Base-by-base conservation (phyloP, 2,888 invertebrate species). In the Parnassius apollo region DNA sequence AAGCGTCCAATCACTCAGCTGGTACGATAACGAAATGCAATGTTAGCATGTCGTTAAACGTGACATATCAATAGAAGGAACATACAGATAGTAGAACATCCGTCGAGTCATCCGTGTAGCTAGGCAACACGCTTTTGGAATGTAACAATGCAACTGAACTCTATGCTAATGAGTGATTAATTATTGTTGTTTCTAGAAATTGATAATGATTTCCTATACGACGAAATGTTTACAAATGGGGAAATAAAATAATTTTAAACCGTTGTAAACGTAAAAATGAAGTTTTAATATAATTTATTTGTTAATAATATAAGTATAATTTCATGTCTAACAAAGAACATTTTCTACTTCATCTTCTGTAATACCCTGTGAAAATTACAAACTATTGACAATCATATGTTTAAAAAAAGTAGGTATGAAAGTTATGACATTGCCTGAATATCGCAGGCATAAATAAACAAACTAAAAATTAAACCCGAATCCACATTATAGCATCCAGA, bases 1-100 rank as follows among this genome's bases (percentile, higher is more conserved):
- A 75, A 75, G 71, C 70, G 62, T 68, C 69, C 67, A 63, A 69
- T 69, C 66, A 70, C 64, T 66, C 75, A 70, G 67, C 72, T 72
- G 76, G 80, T 77, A 76, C 74, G 77, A 80, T 80, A 83, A 76
- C 13, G 69, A 71, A 78, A 76, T 67, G 78, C 76, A 80, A 78
- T 80, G 79, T 83, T 74, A 74, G 66, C 75, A 71, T 77, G 74
- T 75, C 75, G 73, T 74, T 76, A 80, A 72, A 82, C 82, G 82
- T 85, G 86, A 79, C 83, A 80, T 86, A 83, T 86, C 85, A 82
- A 78, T 82, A 71, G 75, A 69, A 76, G 77, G 71, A 75, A 74
- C 75, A 68, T 62, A 71, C 70, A 78, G 85, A 85, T 86, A 85
- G 80, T 78, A 71, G 69, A 70, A 79, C 80, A 80, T 82, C 80